Conservation (phyloP, 1,140 invertebrate species). For the Triops longicaudatus region DNA sequence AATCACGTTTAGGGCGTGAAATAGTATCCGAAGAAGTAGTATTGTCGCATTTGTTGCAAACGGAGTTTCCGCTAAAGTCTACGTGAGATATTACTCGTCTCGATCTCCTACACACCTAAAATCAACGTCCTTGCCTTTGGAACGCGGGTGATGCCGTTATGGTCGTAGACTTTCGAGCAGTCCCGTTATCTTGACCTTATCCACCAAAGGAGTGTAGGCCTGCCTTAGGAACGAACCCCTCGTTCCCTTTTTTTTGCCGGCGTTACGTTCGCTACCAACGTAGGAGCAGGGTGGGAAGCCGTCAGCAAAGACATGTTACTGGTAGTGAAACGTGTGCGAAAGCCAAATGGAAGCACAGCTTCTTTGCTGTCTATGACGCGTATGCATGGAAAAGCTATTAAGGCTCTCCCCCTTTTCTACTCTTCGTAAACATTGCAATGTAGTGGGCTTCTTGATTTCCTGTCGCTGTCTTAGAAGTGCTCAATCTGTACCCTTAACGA, state of each 20-base stretch:
- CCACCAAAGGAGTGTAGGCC: neutral
- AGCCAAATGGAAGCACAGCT: neutral
- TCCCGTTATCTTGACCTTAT: conserved; percentile 15
- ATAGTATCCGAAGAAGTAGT: no score
- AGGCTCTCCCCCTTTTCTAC: neutral
- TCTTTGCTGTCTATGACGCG: neutral
- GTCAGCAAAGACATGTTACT: neutral
- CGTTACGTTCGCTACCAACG: neutral
- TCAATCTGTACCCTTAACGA: neutral
- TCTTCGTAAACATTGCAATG: neutral
- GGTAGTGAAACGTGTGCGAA: neutral
- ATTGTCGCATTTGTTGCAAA: neutral
- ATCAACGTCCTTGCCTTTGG: neutral
- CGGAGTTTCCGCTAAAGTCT: neutral
- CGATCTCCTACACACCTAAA: neutral
- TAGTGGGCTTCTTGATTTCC: no score
- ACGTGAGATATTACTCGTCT: neutral
- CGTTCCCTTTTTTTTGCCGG: neutral
- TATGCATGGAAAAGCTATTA: conserved; percentile 8
- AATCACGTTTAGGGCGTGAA: no score
- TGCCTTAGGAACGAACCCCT: neutral
- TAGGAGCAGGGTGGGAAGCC: neutral
- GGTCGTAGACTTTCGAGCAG: neutral
- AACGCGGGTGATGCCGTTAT: neutral
- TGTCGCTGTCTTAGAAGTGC: neutral